These are phyloP conservation scores for Pseudotriccus pelzelni DNA, from an alignment of 2,797 vertebrate genomes.

Conservation along the genomic window DNA sequence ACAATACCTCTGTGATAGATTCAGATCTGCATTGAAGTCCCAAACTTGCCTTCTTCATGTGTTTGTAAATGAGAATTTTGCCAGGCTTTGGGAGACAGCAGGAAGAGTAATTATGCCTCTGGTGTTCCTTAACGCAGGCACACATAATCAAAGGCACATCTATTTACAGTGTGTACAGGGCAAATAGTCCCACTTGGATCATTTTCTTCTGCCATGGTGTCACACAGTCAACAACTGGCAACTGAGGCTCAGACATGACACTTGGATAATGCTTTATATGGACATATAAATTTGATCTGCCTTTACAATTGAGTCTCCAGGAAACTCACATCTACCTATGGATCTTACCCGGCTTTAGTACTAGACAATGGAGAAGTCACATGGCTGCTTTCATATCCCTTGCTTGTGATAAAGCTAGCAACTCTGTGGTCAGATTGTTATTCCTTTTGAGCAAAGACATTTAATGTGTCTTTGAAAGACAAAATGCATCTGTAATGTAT, in stretches of 20 bases:
- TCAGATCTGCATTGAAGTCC: neutral
- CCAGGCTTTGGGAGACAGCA: neutral
- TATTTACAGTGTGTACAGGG: neutral
- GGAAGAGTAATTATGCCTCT: neutral
- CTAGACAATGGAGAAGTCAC: neutral
- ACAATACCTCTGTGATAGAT: neutral
- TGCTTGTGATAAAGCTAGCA: neutral
- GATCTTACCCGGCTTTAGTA: neutral
- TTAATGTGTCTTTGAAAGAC: neutral
- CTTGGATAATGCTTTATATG: neutral
- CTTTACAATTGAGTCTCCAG: neutral
- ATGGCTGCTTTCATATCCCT: neutral
- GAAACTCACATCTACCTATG: neutral
- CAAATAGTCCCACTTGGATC: neutral
- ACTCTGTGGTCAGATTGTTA: neutral
- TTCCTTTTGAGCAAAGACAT: neutral
- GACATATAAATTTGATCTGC: neutral
- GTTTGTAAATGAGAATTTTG: neutral
- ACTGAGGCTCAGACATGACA: neutral
- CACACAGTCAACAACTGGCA: neutral
- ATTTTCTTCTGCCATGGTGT: neutral
- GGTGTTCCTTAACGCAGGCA: neutral
- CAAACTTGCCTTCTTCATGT: neutral
- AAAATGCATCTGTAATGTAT: neutral
- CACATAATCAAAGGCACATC: neutral